phyloP scores from a whole-genome alignment of 2,888 invertebrate genomes.

The Melipona bicolor region DNA sequence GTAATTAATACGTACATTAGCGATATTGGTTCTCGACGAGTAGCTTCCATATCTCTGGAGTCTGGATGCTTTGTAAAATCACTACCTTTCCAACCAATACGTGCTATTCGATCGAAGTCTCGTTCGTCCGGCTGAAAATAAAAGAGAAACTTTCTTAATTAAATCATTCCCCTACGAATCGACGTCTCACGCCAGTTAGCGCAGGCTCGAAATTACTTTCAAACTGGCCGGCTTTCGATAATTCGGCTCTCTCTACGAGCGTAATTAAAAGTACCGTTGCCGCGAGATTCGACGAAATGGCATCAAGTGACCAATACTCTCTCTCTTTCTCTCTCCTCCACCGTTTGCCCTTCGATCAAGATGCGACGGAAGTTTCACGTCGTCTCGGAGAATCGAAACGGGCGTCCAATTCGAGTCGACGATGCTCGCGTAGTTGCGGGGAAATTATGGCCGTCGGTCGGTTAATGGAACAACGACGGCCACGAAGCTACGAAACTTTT shows the following conservation, averaged over 20 bases:
- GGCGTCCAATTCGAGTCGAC: neutral
- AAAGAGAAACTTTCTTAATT: constrained; percentile 17
- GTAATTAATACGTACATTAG: no score
- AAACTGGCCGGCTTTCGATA: constrained; percentile 13
- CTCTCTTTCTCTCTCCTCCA: no score
- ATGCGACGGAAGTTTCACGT: neutral
- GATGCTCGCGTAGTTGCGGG: neutral
- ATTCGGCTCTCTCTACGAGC: constrained; percentile 27
- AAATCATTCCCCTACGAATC: constrained; percentile 1
- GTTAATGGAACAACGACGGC: constrained; percentile 21
- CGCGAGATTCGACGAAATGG: constrained; percentile 11
- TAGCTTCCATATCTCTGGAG: neutral
- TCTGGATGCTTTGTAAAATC: neutral
- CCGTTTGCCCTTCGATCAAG: no score
- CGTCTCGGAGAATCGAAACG: neutral
- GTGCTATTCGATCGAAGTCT: neutral
- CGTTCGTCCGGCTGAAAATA: neutral
- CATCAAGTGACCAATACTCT: neutral
- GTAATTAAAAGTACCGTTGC: constrained; percentile 35
- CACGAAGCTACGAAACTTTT: constrained; percentile 4
- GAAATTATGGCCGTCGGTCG: neutral
- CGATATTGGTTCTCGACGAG: no score
- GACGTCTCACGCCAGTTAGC: constrained; percentile 19
- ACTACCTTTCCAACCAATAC: neutral
- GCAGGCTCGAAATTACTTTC: neutral